Percentiles rank a stretch among this genome's conserved stretches.
Conservation (phyloP, 2,888 invertebrate species). For the Diabrotica balteata region DNA sequence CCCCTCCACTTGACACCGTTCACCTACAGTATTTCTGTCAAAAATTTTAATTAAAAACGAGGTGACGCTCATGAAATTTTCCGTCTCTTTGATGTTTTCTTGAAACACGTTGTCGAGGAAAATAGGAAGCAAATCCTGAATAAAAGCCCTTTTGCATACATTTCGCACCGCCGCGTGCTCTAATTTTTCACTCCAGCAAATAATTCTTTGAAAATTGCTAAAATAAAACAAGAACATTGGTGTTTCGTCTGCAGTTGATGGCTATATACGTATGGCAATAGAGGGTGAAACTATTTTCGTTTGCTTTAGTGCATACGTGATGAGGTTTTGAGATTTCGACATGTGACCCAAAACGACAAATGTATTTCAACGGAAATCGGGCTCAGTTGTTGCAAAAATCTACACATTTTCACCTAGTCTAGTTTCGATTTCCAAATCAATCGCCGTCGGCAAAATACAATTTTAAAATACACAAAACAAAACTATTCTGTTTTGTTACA, state of each 20-base stretch:
- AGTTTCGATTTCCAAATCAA: too few species aligned
- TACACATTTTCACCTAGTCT: too few species aligned
- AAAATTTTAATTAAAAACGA: conserved; percentile 24
- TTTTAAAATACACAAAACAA: too few species aligned
- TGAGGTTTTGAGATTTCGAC: too few species aligned
- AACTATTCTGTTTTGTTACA: too few species aligned
- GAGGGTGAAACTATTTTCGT: neutral
- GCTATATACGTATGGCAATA: neutral
- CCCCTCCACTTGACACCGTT: conserved; percentile 4
- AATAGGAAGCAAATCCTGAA: conserved; percentile 32
- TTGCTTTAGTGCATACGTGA: neutral
- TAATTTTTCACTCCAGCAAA: conserved; percentile 41
- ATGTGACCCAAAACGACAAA: too few species aligned
- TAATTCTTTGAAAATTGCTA: conserved; percentile 40
- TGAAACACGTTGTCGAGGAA: conserved; percentile 26
- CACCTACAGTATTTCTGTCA: conserved; percentile 19
- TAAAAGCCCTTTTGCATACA: conserved; percentile 33
- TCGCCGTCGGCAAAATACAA: too few species aligned
- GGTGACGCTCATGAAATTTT: conserved; percentile 10
- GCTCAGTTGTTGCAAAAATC: too few species aligned
- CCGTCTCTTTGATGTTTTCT: conserved; percentile 32
- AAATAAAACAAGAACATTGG: conserved; percentile 34
- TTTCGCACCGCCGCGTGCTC: conserved; percentile 32
- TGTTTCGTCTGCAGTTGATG: conserved; percentile 21
- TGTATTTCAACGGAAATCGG: too few species aligned